A percentile compares a stretch with the other conserved stretches of the same genome.
phyloP scores from a whole-genome alignment of 2,113 vertebrate species.

The Gopherus evgoodei region DNA sequence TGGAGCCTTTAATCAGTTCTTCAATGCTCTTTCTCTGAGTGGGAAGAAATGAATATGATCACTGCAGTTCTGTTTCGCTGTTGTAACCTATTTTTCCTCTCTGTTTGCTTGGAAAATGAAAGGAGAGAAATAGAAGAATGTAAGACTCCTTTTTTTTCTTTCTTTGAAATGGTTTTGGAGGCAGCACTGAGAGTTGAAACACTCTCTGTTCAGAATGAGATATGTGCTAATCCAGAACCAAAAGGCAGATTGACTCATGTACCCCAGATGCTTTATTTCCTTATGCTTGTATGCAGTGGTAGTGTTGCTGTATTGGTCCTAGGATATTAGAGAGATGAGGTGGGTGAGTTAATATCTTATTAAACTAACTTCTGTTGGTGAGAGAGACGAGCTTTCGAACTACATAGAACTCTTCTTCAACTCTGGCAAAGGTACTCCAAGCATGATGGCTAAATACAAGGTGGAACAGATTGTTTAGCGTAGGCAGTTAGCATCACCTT shows the following conservation, averaged over 20 bases:
- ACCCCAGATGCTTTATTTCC: slow-evolving; percentile 24
- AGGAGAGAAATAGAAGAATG: background rate
- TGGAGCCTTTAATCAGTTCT: background rate
- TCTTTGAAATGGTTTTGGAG: slow-evolving; percentile 4
- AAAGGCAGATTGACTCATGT: slow-evolving; percentile 42
- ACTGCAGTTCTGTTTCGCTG: background rate
- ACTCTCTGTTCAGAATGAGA: slow-evolving; percentile 2
- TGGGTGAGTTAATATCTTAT: background rate
- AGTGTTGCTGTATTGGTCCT: background rate
- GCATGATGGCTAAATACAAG: background rate
- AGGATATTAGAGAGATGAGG: background rate
- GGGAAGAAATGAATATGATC: background rate
- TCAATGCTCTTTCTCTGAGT: background rate
- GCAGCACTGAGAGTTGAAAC: slow-evolving; percentile 7
- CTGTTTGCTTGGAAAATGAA: background rate
- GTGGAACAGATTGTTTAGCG: background rate
- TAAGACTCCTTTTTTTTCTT: slow-evolving; percentile 17
- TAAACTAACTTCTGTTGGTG: background rate
- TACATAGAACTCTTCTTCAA: background rate
- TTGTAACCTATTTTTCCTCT: background rate
- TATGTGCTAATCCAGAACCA: background rate
- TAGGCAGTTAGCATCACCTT: too few relatives aligned
- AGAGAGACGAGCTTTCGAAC: background rate
- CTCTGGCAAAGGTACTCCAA: background rate
- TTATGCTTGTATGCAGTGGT: background rate